Evolutionary conservation across 1,140 invertebrate species (phyloP), one percentile per base, ranked within the genome.

Genomic region (Pseudomyrmex gracilis): DNA sequence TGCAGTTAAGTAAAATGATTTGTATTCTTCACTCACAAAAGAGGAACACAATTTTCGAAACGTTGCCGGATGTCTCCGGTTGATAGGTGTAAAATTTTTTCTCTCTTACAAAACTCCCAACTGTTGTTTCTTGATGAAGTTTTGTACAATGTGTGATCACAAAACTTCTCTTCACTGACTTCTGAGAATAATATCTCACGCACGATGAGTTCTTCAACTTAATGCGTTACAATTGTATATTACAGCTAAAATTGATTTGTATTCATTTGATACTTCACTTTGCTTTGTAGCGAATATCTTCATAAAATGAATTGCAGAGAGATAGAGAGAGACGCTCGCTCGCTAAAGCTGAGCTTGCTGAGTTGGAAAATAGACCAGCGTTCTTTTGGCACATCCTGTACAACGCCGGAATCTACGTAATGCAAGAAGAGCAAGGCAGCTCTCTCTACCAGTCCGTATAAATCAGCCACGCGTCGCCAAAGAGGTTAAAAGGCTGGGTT

Each of bases 401-500:
- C 20, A 55, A 2, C 34, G 34, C 17, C 53, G 66, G 43, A 2
- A 43, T 55, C 24, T 43, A 24, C 34, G 57, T 51, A 24, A 78
- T 17, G 51, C 22, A 34, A 78, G 20, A 24, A 47, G 74, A 76
- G 73, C 64, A 8, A 77, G 24, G 70, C 9, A 66, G 64, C 64
- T 78, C 57, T 78, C 57, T 34, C 64, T 7, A 34, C 64, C 82
- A 70, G 84, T 82, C 83, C 87, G 70, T 87, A 90, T 91, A 91
- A 91, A 91, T 91, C 90, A 91, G 84, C 82, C 85, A 86, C 83
- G 89, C 90, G 82, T 85, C 88, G 90, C 85, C 86, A 86, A 91
- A 84, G 88, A 90, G 83, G 89, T 87, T 82, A 85, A 85, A 34
- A 78, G 90, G 82, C 84, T 87, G 77, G 85, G 22, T 86, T 63